phyloP scores from a whole-genome alignment of 1,140 invertebrate genomes.

The Plutomurus gul region DNA sequence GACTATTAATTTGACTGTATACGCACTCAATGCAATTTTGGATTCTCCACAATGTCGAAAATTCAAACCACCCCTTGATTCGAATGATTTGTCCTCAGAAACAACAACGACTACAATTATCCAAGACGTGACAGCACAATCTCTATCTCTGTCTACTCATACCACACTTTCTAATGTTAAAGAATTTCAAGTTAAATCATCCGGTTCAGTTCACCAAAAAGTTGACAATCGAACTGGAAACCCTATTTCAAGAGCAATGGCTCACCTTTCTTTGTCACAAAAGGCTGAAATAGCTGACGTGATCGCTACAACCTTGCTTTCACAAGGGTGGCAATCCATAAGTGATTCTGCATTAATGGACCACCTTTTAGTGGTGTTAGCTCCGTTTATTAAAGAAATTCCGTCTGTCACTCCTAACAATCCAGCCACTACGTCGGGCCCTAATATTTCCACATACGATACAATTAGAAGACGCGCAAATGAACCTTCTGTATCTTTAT shows the following conservation, averaged over 20 bases:
- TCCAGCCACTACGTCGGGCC: too few species aligned
- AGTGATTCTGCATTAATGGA: neutral
- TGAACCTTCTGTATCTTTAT: too few species aligned
- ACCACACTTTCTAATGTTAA: too few species aligned
- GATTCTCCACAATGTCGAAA: slow-evolving; percentile 41
- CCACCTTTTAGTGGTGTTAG: neutral
- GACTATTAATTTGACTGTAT: slow-evolving; percentile 38
- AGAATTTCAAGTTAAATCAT: too few species aligned
- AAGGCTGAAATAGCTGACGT: neutral
- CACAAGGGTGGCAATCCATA: neutral
- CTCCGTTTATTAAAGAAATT: neutral
- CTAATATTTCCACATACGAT: too few species aligned
- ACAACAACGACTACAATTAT: neutral
- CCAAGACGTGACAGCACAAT: neutral
- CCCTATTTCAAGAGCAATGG: slow-evolving; percentile 9
- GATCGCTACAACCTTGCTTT: neutral
- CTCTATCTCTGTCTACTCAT: too few species aligned
- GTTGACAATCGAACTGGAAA: neutral
- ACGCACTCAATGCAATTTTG: slow-evolving; percentile 42
- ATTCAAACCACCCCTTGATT: slow-evolving; percentile 14
- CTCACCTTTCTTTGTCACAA: neutral
- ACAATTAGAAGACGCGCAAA: too few species aligned
- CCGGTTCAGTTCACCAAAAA: neutral
- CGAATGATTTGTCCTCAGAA: neutral
- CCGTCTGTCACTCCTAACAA: neutral